Conservation (phyloP, 2,888 invertebrate species). For the Oxycera nigricornis region DNA sequence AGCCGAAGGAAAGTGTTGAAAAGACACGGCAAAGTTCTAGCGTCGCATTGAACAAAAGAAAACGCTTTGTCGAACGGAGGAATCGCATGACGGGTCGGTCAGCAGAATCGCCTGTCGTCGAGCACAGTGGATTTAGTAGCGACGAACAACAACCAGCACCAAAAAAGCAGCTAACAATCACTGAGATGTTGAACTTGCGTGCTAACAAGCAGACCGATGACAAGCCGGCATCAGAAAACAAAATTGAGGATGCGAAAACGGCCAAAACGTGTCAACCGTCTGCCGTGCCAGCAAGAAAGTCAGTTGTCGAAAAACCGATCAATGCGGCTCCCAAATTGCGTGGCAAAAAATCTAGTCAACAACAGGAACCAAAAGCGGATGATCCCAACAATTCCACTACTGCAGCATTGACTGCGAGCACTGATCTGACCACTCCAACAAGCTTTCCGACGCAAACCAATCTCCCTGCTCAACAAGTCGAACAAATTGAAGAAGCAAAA, state of each 20-base stretch:
- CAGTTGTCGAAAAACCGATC: constrained; percentile 53
- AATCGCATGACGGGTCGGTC: constrained; percentile 44
- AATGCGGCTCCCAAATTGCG: constrained; percentile 58
- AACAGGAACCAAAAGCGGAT: constrained; percentile 7
- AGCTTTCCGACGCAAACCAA: neutral
- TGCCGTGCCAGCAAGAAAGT: constrained; percentile 25
- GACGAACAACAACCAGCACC: constrained; percentile 42
- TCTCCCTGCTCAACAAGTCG: neutral
- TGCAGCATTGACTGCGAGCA: neutral
- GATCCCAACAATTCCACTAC: neutral
- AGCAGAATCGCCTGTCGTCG: constrained; percentile 40
- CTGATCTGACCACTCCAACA: neutral
- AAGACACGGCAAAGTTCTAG: neutral
- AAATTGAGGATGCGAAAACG: constrained; percentile 49
- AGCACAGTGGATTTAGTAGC: constrained; percentile 37
- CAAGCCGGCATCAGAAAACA: constrained; percentile 50
- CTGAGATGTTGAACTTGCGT: constrained; percentile 58
- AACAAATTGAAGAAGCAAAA: neutral
- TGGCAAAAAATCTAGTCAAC: constrained; percentile 53
- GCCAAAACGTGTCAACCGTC: constrained; percentile 27
- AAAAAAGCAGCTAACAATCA: constrained; percentile 59
- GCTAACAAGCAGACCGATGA: constrained; percentile 34
- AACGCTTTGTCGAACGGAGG: constrained; percentile 42
- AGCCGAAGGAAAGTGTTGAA: constrained; percentile 23
- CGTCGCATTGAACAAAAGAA: constrained; percentile 42